phyloP scores from a whole-genome alignment of 2,888 invertebrate genomes.

The Harpalus rubripes region DNA sequence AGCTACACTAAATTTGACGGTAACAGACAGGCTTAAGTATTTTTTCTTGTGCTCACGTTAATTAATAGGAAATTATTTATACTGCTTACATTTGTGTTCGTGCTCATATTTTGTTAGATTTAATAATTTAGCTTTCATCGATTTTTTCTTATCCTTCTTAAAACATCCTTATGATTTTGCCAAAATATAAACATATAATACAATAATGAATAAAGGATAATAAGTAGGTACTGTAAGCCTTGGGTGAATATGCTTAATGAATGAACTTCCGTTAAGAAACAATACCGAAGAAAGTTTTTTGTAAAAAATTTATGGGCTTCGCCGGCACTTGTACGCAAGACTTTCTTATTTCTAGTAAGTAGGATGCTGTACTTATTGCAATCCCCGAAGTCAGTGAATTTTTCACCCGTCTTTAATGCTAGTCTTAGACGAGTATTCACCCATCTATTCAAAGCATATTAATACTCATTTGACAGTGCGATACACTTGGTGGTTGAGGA shows the following conservation, averaged over 20 bases:
- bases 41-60: not conserved
- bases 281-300: too few species aligned
- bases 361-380: too few species aligned
- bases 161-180: not conserved
- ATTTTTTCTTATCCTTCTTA: not conserved
- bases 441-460: too few species aligned
- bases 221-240: not conserved
- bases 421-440: too few species aligned
- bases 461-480: too few species aligned
- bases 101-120: not conserved
- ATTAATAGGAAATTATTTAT: not conserved
- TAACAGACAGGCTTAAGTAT: not conserved
- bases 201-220: not conserved
- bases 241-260: not conserved
- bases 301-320: too few species aligned
- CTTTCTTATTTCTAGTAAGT: too few species aligned
- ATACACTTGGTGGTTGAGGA: too few species aligned
- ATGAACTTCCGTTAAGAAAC: not conserved
- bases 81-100: not conserved
- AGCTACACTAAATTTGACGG: too few species aligned
- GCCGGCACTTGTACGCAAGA: too few species aligned
- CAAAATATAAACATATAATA: not conserved
- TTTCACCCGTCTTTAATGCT: too few species aligned
- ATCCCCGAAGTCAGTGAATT: too few species aligned
- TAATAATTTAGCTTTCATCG: not conserved